These are phyloP conservation scores for Caenorhabditis brenneri DNA, from an alignment of 1,140 invertebrate genomes.

Conservation along the genomic window DNA sequence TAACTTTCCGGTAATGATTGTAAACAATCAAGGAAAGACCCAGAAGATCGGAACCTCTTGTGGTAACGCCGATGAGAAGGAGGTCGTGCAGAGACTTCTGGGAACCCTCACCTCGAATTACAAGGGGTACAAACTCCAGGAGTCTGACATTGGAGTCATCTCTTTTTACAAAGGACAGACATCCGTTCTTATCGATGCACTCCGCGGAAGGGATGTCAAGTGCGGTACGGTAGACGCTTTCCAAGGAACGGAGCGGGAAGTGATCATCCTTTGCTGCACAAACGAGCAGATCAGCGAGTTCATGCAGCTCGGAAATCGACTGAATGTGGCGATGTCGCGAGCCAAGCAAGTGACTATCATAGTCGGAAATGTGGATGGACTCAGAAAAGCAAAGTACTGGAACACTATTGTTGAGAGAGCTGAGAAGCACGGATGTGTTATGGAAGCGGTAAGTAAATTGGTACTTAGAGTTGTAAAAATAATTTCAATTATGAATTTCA, in stretches of 20 bases:
- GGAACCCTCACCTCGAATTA: not conserved
- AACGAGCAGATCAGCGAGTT: not conserved
- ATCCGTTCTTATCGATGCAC: not conserved
- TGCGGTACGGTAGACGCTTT: not conserved
- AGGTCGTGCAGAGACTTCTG: not conserved
- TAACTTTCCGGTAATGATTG: not conserved
- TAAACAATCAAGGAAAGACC: not conserved
- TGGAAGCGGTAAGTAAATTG: not conserved
- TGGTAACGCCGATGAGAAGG: not conserved
- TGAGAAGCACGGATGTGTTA: not conserved
- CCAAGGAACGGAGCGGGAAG: not conserved
- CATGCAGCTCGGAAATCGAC: not conserved
- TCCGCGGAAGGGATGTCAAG: not conserved
- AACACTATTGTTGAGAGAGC: not conserved
- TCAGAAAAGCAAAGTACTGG: not conserved
- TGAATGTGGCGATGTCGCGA: constrained; percentile 22
- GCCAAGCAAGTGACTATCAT: constrained; percentile 1
- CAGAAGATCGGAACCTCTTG: not conserved
- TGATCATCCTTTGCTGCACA: not conserved
- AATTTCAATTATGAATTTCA: too few relatives aligned
- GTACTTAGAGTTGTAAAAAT: too few relatives aligned
- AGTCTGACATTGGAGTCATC: not conserved
- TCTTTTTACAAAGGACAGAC: not conserved
- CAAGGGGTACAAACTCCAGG: not conserved
- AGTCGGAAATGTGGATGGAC: not conserved